Evolutionary conservation across 1,140 invertebrate species (phyloP), one percentile per base, ranked within the genome.

Genomic region (Homalodisca vitripennis): DNA sequence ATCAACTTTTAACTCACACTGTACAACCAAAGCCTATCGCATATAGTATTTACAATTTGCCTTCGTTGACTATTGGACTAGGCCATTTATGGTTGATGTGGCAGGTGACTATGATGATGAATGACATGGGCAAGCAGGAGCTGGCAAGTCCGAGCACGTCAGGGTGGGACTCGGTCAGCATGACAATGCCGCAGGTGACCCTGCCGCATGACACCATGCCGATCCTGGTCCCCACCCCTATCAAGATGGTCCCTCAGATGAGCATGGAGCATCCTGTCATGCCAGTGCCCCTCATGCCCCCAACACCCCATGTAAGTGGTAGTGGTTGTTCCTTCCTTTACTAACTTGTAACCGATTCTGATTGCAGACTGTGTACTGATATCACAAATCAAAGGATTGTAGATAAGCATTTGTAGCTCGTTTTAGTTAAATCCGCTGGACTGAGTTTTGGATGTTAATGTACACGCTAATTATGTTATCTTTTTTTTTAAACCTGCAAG

Each of bases 151-250:
- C 81, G 10, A 79, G 79, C 66, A 80, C 80, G 26, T 82, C 82
- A 10, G 71, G 79, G 34, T 84, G 82, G 82, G 82, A 84, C 66
- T 74, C 77, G 3, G 71, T 81, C 60, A 72, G 80, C 64, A 76
- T 79, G 27, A n/a, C n/a, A n/a, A 74, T 78, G 32, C 74, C 78
- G 20, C 77, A 78, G 0, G 72, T 81, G 47, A 73, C 80, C 27
- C 77, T 76, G 10, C 80, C 78, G 66, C 81, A 82, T 47, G 76
- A 79, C 22, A 20, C 48, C 60, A 77, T 79, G 27, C 79, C 81
- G 76, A 81, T 84, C 27, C 77, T 84, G 75, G 80, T 84, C 73
- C 81, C 84, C 74, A 82, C 83, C 13, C 82, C 84, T 57, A 81
- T 84, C 17, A 84, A 84, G 74, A 77, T 84, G 17, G 81, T 81